Evolutionary conservation across 1,140 invertebrate genomes (phyloP).

Genomic region (Leptinotarsa lineolata): DNA sequence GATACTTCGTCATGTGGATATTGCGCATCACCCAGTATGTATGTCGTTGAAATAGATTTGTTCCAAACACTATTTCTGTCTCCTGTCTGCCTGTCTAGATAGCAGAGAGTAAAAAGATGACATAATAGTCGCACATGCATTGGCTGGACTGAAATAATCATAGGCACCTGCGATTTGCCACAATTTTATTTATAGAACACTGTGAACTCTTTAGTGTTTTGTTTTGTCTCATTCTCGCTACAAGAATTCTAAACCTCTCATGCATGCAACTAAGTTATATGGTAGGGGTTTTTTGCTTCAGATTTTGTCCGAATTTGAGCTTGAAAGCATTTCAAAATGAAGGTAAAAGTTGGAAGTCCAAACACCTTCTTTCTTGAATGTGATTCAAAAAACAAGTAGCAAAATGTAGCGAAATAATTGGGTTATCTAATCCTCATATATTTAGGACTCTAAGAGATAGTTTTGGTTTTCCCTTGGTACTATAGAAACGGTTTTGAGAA

Average conservation of each 20-base stretch:
- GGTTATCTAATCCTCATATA: too few species aligned
- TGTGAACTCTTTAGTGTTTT: conserved; percentile 23
- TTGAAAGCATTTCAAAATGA: too few species aligned
- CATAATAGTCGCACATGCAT: conserved; percentile 35
- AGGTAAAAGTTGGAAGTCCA: too few species aligned
- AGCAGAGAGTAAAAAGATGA: conserved; percentile 32
- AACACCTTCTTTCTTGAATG: too few species aligned
- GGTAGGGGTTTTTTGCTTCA: neutral
- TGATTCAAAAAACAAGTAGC: too few species aligned
- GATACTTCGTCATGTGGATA: neutral
- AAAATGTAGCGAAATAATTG: too few species aligned
- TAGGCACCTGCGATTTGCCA: conserved; percentile 37
- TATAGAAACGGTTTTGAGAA: too few species aligned
- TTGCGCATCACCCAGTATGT: neutral
- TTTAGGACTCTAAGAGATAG: too few species aligned
- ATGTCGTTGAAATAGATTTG: neutral
- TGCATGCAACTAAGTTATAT: conserved; percentile 6
- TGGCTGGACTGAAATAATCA: conserved; percentile 33
- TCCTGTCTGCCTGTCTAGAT: conserved; percentile 27
- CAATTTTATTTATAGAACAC: conserved; percentile 33
- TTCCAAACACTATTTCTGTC: conserved; percentile 30
- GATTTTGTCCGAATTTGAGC: neutral
- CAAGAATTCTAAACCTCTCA: conserved; percentile 15
- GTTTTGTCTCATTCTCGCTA: conserved; percentile 15
- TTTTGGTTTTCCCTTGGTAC: too few species aligned